These are phyloP conservation scores for Chionodraco myersi DNA, from an alignment of 2,113 vertebrate genomes.

Conservation along the genomic window DNA sequence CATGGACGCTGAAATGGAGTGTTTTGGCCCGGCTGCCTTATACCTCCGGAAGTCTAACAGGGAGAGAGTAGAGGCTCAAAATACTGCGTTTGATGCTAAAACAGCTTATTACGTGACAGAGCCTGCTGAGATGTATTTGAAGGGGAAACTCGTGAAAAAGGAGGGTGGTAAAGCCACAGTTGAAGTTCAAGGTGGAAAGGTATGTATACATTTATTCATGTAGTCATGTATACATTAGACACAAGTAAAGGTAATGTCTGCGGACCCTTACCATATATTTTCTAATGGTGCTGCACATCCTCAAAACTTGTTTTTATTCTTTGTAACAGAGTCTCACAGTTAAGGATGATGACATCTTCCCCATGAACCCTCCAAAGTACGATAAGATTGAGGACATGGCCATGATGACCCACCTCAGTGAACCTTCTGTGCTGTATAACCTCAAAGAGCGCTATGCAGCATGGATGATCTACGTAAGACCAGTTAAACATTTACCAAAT, in stretches of 20 bases:
- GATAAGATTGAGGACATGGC: constrained; percentile 87
- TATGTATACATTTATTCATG: constrained; percentile 51
- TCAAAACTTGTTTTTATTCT: not conserved
- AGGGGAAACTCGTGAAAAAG: constrained; percentile 83
- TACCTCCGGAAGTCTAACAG: constrained; percentile 90
- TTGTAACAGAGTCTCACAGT: constrained; percentile 77
- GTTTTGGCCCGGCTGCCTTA: constrained; percentile 87
- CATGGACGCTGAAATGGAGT: constrained; percentile 89
- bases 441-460: constrained; percentile 92
- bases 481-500: not conserved
- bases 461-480: constrained; percentile 93
- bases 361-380: constrained; percentile 86
- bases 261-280: not conserved
- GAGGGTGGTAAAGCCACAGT: constrained; percentile 87
- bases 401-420: constrained; percentile 87
- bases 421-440: constrained; percentile 85
- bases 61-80: constrained; percentile 87
- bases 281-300: not conserved
- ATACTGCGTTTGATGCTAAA: constrained; percentile 91
- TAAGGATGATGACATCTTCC: constrained; percentile 81
- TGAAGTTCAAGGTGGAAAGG: constrained; percentile 84
- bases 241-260: not conserved
- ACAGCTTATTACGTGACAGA: constrained; percentile 84
- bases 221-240: not conserved
- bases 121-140: constrained; percentile 86